Conservation (phyloP, 1,140 invertebrate species). For the Zophobas morio region DNA sequence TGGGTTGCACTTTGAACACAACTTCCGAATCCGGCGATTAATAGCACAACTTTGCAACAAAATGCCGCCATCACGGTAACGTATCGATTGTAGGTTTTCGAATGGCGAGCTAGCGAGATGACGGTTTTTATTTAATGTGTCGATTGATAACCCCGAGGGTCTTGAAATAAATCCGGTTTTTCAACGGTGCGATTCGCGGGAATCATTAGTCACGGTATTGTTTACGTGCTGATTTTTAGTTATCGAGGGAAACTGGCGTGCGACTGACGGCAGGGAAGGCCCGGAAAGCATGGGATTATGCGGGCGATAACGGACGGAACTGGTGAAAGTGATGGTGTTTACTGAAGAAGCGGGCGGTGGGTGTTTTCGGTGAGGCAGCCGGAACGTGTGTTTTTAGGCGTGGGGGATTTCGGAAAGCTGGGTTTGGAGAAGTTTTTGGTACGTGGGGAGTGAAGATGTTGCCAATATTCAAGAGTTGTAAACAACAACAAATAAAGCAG, state of each 20-base stretch:
- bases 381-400: too few relatives aligned
- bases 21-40: constrained; percentile 10
- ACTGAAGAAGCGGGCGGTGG: too few relatives aligned
- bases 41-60: constrained; percentile 17
- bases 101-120: not conserved
- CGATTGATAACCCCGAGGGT: constrained; percentile 3
- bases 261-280: too few relatives aligned
- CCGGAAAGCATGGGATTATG: too few relatives aligned
- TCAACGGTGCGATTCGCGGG: not conserved
- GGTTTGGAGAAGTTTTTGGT: too few relatives aligned
- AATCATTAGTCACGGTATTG: not conserved
- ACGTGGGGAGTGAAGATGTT: too few relatives aligned
- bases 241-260: not conserved
- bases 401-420: too few relatives aligned
- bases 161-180: constrained; percentile 5
- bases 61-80: not conserved
- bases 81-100: not conserved
- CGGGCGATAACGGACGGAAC: too few relatives aligned
- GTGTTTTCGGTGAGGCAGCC: too few relatives aligned
- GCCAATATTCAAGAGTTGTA: too few relatives aligned
- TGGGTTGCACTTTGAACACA: not conserved
- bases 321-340: too few relatives aligned
- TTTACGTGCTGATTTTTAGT: not conserved
- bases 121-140: constrained; percentile 7
- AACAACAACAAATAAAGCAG: too few relatives aligned